These are phyloP conservation scores for Rhineura floridana DNA, from an alignment of 2,113 vertebrate genomes.

Conservation along the genomic window DNA sequence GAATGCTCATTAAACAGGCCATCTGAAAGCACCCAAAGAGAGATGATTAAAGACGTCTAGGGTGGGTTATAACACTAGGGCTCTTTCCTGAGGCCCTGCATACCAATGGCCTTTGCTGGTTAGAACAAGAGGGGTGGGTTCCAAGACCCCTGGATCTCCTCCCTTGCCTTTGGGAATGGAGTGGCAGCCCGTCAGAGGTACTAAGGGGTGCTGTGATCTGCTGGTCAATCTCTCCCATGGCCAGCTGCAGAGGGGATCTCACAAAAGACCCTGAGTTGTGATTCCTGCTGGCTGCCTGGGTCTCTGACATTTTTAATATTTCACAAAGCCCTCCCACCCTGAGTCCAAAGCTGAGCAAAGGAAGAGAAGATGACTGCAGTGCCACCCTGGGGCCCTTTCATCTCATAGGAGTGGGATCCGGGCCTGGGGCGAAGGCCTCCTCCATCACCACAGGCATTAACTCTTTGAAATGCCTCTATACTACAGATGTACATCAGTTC, in stretches of 20 bases:
- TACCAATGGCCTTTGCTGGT: not conserved
- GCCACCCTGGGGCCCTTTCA: not conserved
- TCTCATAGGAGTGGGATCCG: slow-evolving; percentile 5
- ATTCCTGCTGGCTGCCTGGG: slow-evolving; percentile 8
- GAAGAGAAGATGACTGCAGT: not conserved
- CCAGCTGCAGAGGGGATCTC: not conserved
- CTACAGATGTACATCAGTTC: not conserved
- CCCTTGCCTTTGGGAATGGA: no score
- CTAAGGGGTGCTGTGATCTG: no score
- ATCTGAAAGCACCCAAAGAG: no score
- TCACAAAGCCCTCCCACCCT: not conserved
- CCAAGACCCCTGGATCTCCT: no score
- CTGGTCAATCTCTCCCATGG: not conserved
- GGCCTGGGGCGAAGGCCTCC: not conserved
- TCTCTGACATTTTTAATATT: slow-evolving; percentile 34
- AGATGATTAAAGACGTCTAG: no score
- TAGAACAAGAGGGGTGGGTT: no score
- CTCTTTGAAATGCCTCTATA: slow-evolving; percentile 8
- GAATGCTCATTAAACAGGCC: no score
- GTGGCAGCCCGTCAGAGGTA: no score
- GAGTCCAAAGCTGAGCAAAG: slow-evolving; percentile 2
- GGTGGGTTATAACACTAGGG: no score
- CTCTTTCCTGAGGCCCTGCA: no score
- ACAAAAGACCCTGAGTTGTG: not conserved
- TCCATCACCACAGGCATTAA: not conserved